phyloP scores from a whole-genome alignment of 2,888 invertebrate genomes.

The Sinelater perroti region DNA sequence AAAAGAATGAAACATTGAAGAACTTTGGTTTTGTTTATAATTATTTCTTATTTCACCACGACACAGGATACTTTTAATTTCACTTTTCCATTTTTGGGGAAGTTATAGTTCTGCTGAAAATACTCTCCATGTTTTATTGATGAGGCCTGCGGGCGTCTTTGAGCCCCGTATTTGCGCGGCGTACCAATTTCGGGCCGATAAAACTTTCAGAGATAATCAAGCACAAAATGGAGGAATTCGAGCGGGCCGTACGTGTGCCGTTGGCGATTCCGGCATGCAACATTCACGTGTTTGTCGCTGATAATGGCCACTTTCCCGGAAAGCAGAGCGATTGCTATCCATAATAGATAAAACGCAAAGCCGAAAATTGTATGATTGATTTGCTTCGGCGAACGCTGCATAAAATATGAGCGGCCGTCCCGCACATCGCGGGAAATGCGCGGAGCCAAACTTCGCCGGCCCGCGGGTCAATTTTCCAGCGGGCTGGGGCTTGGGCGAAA shows the following conservation, averaged over 20 bases:
- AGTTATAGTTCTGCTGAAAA: no score
- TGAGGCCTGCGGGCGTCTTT: no score
- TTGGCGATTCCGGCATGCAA: constrained; percentile 46
- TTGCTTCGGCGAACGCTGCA: constrained; percentile 35
- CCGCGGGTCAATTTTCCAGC: no score
- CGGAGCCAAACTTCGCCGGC: no score
- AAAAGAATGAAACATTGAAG: no score
- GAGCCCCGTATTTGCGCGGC: background rate
- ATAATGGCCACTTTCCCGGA: constrained; percentile 39
- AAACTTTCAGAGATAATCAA: constrained; percentile 22
- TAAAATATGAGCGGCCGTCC: constrained; percentile 31
- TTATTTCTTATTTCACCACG: no score
- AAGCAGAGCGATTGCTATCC: constrained; percentile 41
- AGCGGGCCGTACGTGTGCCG: constrained; percentile 40
- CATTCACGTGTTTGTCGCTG: constrained; percentile 38
- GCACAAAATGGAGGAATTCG: constrained; percentile 27
- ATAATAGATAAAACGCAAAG: constrained; percentile 42
- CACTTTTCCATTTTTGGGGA: no score
- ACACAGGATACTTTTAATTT: no score
- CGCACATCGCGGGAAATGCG: no score
- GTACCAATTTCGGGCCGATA: constrained; percentile 8
- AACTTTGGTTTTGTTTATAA: no score
- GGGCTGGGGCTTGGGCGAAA: no score
- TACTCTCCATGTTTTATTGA: no score
- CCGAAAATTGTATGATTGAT: constrained; percentile 45